Evolutionary conservation across 2,888 invertebrate species (phyloP).

Genomic region (Drosophila macrospina): DNA sequence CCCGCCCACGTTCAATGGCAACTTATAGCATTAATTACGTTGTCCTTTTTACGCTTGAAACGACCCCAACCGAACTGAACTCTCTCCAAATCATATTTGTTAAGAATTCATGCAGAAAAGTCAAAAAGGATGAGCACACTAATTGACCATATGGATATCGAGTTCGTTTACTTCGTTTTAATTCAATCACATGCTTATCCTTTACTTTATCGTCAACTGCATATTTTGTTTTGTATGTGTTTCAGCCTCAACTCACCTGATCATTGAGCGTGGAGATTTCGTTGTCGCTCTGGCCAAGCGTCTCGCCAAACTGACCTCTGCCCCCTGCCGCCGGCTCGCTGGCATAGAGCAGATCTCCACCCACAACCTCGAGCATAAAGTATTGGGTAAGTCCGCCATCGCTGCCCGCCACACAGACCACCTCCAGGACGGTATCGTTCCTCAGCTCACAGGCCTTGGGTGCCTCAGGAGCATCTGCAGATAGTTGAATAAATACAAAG

Average conservation of each 20-base stretch:
- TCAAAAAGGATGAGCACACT: slow-evolving; percentile 71
- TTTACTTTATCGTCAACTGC: slow-evolving; percentile 24
- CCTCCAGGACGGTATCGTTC: slow-evolving; percentile 89
- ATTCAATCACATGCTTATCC: slow-evolving; percentile 51
- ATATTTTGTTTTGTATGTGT: slow-evolving; percentile 21
- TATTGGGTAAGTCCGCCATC: slow-evolving; percentile 93
- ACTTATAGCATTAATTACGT: slow-evolving; percentile 75
- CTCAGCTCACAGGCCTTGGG: slow-evolving; percentile 91
- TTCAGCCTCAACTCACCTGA: slow-evolving; percentile 86
- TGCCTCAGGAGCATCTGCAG: slow-evolving; percentile 90
- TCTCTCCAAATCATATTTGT: slow-evolving; percentile 63
- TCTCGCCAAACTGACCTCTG: slow-evolving; percentile 78
- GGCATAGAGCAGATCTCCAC: slow-evolving; percentile 86
- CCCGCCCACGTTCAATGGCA: slow-evolving; percentile 25
- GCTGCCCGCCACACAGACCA: slow-evolving; percentile 91
- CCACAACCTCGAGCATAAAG: slow-evolving; percentile 92
- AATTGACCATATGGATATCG: slow-evolving; percentile 79
- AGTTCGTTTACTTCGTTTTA: slow-evolving; percentile 46
- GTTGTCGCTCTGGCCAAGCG: slow-evolving; percentile 85
- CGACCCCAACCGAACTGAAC: slow-evolving; percentile 18
- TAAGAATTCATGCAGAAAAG: slow-evolving; percentile 77
- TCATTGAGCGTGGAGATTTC: slow-evolving; percentile 89
- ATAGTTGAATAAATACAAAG: not conserved
- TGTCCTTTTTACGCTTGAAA: slow-evolving; percentile 74
- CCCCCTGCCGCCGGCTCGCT: slow-evolving; percentile 83